Percentiles rank a stretch among this genome's conserved stretches.
phyloP scores from a whole-genome alignment of 2,888 invertebrate genomes.

The Drosophila robusta region DNA sequence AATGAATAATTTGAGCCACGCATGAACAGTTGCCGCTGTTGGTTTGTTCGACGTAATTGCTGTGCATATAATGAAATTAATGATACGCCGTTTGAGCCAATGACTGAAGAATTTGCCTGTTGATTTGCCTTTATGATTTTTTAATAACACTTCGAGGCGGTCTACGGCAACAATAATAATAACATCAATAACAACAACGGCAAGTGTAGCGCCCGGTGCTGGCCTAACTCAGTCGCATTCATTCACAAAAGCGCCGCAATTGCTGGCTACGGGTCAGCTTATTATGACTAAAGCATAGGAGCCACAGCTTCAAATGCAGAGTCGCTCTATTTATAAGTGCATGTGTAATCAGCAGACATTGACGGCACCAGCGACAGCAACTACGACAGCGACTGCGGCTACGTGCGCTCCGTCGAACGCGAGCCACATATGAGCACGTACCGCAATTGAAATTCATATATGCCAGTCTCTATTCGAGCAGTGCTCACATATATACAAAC shows the following conservation, averaged over 20 bases:
- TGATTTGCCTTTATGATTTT: constrained; percentile 53
- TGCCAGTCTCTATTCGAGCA: constrained; percentile 54
- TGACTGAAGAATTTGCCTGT: constrained; percentile 1
- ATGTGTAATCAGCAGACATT: constrained; percentile 59
- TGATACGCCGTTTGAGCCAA: constrained; percentile 32
- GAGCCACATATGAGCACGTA: constrained; percentile 70
- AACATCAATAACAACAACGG: neutral
- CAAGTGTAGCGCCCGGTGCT: constrained; percentile 7
- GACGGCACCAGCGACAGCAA: constrained; percentile 13
- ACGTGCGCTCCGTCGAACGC: constrained; percentile 65
- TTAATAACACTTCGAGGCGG: constrained; percentile 35
- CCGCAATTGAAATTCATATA: constrained; percentile 77
- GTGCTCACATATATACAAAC: constrained; percentile 14
- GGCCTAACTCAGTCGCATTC: constrained; percentile 33
- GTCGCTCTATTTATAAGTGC: constrained; percentile 58
- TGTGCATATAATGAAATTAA: constrained; percentile 57
- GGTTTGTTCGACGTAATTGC: constrained; percentile 29
- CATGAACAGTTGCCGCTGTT: constrained; percentile 8
- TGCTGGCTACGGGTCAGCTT: constrained; percentile 44
- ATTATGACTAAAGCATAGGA: constrained; percentile 39
- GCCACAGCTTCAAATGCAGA: constrained; percentile 49
- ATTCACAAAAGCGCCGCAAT: constrained; percentile 57
- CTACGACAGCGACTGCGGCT: constrained; percentile 30
- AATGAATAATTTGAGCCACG: constrained; percentile 42
- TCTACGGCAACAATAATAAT: neutral